Base-by-base conservation (phyloP, 2,888 invertebrate genomes). In the Silvanus unidentatus region DNA sequence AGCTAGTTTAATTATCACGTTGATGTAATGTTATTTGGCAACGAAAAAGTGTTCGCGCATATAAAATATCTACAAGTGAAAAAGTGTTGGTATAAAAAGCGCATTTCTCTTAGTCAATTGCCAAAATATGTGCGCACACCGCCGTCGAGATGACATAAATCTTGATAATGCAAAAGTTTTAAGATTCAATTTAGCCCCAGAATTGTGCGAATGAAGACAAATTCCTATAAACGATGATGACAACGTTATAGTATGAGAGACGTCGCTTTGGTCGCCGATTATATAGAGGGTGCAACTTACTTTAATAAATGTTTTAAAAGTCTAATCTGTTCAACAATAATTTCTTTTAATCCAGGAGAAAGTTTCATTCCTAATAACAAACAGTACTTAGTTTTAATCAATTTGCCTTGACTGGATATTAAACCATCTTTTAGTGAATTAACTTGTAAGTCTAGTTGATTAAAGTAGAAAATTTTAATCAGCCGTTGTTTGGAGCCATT, bases 121-220 rank as follows among this genome's bases (percentile, higher is more conserved):
- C 42, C 42, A 52, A 54, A 57, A 54, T 55, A 55, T 56, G 48
- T 51, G 49, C 59, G 55, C 59, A 61, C 58, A 61, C 57, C 57
- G 54, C 4, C 32, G 8, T 9, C 59, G 54, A 59, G 58, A 59
- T 61, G 59, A 57, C 63, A 64, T 66, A 66, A 66, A 63, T 65
- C 64, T 64, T 64, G 64, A 66, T 65, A 63, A 65, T 63, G 62
- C 58, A 58, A 57, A 63, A 64, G 62, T 64, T 64, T 60, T 58
- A 62, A 58, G 60, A 64, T 65, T 65, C 62, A 64, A 63, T 63
- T 65, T 65, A 50, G 52, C 53, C 52, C 48, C 54, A 47, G 51
- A 55, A 52, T 52, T 54, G 53, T 52, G 52, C 43, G 56, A 61
- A 62, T 61, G 57, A 62, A 61, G 62, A 64, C 61, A 60, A 60